Evolutionary conservation across 2,797 vertebrate species (phyloP), one percentile per base, ranked within the genome.

Genomic region (Echiichthys vipera): DNA sequence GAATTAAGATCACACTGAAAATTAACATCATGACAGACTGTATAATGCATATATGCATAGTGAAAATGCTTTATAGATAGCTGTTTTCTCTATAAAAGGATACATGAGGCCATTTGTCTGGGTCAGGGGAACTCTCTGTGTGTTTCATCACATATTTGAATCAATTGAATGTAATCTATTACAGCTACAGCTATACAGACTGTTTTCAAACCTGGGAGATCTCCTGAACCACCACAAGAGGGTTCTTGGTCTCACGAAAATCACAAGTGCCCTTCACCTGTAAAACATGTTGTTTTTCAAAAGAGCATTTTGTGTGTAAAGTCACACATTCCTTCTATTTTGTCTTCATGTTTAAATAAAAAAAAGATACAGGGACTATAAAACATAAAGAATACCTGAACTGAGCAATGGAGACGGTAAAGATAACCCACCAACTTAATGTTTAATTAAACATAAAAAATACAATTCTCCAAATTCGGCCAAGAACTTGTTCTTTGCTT

Each of bases 191-290:
- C 25, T 17, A 36, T 11, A n/a, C 5, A 27, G 3, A 30, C 20
- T 11, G 15, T 24, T 51, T 39, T 24, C 22, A 25, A 12, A 29
- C 30, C 64, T 34, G 56, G n/a, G 51, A 78, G 55, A 74, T 83
- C 40, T 71, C 57, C 53, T 51, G 27, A 74, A 45, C 57, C 69
- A 71, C 84, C 65, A 78, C 78, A 83, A 78, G 84, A 83, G 79
- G 83, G 77, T 83, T 64, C 65, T 42, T 74, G 43, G 56, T 62
- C 59, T 66, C 73, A 68, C 65, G 65, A 68, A 75, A 80, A 51
- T 20, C 40, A 36, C 25, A 53, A 46, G 32, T 36, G 22, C 45
- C 22, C 29, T 32, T 77, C 49, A 68, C 47, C 58, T 70, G 32
- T 40, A 13, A 66, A 77, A 37, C 7, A 34, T 8, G 17, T 37